phyloP scores from a whole-genome alignment of 2,888 invertebrate genomes.

The Agrotis clavis region DNA sequence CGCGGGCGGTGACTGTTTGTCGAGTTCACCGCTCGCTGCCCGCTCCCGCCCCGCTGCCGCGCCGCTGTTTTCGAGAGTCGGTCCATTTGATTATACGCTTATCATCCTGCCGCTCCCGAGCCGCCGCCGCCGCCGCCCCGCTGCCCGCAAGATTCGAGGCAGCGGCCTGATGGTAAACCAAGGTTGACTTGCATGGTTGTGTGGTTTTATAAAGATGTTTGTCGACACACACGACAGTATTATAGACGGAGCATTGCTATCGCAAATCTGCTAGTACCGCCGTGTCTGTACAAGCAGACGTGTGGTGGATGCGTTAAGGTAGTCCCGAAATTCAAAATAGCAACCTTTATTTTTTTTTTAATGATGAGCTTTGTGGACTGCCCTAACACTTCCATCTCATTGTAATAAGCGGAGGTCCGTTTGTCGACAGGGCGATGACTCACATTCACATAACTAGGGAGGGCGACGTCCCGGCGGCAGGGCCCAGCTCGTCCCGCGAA shows the following conservation, averaged over 20 bases:
- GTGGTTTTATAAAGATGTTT: background rate
- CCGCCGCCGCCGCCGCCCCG: too few relatives aligned
- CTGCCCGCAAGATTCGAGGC: too few relatives aligned
- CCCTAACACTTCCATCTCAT: background rate
- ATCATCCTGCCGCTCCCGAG: too few relatives aligned
- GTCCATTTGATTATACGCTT: too few relatives aligned
- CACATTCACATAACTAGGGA: slow-evolving; percentile 45
- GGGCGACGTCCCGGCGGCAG: slow-evolving; percentile 55
- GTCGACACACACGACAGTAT: background rate
- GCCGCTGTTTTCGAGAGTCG: too few relatives aligned
- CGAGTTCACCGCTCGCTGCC: too few relatives aligned
- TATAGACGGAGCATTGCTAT: background rate
- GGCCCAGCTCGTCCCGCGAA: slow-evolving; percentile 65
- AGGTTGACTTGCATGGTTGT: background rate
- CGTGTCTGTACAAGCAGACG: background rate
- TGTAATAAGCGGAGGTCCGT: slow-evolving; percentile 32
- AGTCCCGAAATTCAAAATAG: background rate
- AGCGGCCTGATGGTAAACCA: too few relatives aligned
- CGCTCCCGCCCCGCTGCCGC: too few relatives aligned
- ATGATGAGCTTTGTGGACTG: background rate
- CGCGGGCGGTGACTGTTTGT: too few relatives aligned
- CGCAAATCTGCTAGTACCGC: background rate
- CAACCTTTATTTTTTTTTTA: too few relatives aligned
- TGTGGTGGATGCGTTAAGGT: background rate
- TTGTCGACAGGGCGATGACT: slow-evolving; percentile 59